Conservation (phyloP, 1,140 invertebrate genomes). For the Pemphigus obesinymphae region DNA sequence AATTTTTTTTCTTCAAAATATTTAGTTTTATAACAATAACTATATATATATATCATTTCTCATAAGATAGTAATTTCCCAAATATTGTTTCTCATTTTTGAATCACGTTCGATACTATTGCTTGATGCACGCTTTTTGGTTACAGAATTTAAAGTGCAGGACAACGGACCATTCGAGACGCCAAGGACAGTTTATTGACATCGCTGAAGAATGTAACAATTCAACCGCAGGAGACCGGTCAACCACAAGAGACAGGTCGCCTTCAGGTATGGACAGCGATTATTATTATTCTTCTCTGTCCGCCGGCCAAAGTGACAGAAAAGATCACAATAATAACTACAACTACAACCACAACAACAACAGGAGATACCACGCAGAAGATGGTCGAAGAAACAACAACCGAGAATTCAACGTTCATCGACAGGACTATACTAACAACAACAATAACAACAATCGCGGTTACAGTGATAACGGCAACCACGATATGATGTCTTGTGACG, state of each 20-base stretch:
- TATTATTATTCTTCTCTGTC: not conserved
- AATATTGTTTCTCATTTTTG: too few species aligned
- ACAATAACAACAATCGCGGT: not conserved
- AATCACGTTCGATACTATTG: too few species aligned
- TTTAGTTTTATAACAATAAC: too few species aligned
- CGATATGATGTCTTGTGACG: not conserved
- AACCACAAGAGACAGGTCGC: not conserved
- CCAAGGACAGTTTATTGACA: slow-evolving; percentile 43
- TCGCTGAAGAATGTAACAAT: slow-evolving; percentile 43
- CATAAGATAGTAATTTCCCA: too few species aligned
- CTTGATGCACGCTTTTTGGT: too few species aligned
- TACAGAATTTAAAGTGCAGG: slow-evolving; percentile 43
- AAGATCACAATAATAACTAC: not conserved
- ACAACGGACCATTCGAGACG: slow-evolving; percentile 41
- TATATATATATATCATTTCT: too few species aligned
- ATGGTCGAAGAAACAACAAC: not conserved
- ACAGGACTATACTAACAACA: not conserved
- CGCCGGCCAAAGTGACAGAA: not conserved
- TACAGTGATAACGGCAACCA: not conserved
- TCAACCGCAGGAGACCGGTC: not conserved
- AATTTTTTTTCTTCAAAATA: too few species aligned
- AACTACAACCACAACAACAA: not conserved
- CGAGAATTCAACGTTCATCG: not conserved
- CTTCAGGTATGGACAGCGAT: not conserved
- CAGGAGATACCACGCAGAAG: too few species aligned